Evolutionary conservation across 2,113 vertebrate genomes (phyloP).

Genomic region (human): DNA sequence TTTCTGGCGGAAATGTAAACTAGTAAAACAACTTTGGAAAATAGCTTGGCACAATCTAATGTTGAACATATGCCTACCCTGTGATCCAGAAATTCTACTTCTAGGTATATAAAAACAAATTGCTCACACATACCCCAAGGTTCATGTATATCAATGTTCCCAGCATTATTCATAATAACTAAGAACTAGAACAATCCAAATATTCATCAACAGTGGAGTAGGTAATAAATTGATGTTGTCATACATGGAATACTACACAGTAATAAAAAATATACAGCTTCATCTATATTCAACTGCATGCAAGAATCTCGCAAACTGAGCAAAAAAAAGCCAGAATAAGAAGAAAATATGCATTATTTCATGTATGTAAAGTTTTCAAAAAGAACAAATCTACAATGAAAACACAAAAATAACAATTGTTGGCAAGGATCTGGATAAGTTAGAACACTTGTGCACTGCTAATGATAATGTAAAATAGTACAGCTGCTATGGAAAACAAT

Average conservation of each 20-base stretch:
- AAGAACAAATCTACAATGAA: neutral
- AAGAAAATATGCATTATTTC: neutral
- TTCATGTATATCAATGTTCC: neutral
- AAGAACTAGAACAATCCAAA: neutral
- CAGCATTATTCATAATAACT: neutral
- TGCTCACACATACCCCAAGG: neutral
- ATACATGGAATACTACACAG: neutral
- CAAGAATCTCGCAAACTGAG: neutral
- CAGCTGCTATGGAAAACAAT: neutral
- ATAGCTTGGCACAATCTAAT: neutral
- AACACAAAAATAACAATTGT: neutral
- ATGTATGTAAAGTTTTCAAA: neutral
- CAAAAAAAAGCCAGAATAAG: neutral
- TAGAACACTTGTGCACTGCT: neutral
- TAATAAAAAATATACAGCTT: neutral
- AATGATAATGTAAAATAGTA: neutral
- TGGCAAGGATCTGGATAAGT: neutral
- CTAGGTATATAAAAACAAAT: neutral
- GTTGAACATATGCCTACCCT: neutral
- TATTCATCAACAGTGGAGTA: neutral
- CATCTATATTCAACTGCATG: neutral
- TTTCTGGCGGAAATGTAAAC: neutral
- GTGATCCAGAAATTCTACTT: neutral
- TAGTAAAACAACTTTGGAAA: neutral
- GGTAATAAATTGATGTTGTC: neutral